These are phyloP conservation scores for Emydura subglobosa DNA, from an alignment of 2,113 vertebrate genomes.

Conservation along the genomic window DNA sequence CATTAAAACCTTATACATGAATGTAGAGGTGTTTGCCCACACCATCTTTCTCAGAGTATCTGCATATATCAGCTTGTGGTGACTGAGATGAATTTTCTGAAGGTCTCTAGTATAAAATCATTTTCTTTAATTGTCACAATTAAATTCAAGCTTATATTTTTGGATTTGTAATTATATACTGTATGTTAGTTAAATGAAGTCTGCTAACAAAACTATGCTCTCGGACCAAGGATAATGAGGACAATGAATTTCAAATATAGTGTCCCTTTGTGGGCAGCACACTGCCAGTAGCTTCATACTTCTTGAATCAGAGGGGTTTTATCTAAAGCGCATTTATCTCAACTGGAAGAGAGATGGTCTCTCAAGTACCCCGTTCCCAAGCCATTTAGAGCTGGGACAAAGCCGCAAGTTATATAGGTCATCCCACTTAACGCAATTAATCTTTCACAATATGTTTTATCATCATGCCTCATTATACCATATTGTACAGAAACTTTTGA, in stretches of 20 bases:
- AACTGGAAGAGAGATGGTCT: not conserved
- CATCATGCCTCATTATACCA: not conserved
- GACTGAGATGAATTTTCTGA: not conserved
- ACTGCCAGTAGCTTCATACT: not conserved
- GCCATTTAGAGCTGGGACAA: not conserved
- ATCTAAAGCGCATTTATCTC: not conserved
- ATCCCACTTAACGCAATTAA: not conserved
- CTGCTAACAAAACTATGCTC: not conserved
- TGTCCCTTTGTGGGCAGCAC: not conserved
- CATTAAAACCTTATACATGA: not conserved
- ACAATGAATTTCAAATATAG: not conserved
- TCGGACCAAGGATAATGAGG: not conserved
- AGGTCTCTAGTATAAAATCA: not conserved
- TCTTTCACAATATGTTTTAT: not conserved
- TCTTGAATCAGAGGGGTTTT: not conserved
- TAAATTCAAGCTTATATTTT: not conserved
- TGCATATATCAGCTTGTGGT: not conserved
- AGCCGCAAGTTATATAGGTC: not conserved
- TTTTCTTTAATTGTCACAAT: not conserved
- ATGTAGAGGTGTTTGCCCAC: not conserved
- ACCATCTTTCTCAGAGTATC: not conserved
- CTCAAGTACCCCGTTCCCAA: not conserved
- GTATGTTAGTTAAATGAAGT: not conserved
- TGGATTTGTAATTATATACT: not conserved
- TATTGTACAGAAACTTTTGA: not conserved